Evolutionary conservation across 2,888 invertebrate species (phyloP).

Genomic region (Nomada ruficornis): DNA sequence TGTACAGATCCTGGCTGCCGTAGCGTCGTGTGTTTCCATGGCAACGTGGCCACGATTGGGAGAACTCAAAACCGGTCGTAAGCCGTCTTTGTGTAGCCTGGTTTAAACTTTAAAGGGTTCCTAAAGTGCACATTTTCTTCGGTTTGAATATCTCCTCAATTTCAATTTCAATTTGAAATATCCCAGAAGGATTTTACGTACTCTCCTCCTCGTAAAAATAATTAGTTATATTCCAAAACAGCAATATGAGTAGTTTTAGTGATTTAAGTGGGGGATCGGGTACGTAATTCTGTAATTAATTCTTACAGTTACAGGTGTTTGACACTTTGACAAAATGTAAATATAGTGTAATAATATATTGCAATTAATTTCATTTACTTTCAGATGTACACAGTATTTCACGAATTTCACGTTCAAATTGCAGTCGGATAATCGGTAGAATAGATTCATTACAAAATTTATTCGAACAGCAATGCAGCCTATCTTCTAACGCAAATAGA

Average conservation of each 20-base stretch:
- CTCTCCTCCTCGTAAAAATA: background rate
- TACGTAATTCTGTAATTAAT: constrained; percentile 44
- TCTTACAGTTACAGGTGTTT: background rate
- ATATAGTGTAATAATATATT: background rate
- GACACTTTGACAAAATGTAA: background rate
- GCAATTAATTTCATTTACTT: constrained; percentile 32
- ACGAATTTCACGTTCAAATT: constrained; percentile 73
- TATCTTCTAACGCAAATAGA: constrained; percentile 42
- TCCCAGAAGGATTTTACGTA: too few relatives aligned
- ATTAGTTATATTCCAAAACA: background rate
- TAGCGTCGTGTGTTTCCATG: too few relatives aligned
- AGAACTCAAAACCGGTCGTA: too few relatives aligned
- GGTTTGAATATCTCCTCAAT: too few relatives aligned
- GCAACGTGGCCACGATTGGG: too few relatives aligned
- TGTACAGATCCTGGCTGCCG: too few relatives aligned
- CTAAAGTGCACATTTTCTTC: too few relatives aligned
- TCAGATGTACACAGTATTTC: constrained; percentile 77
- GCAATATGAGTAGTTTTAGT: constrained; percentile 53
- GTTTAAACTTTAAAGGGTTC: too few relatives aligned
- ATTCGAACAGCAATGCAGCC: constrained; percentile 59
- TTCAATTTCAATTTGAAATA: too few relatives aligned
- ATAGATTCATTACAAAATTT: constrained; percentile 66
- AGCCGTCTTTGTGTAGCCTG: too few relatives aligned
- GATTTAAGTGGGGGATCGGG: constrained; percentile 76
- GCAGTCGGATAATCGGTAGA: constrained; percentile 61